These are phyloP conservation scores for Cyprinus carpio DNA, from an alignment of 2,113 vertebrate genomes.

Conservation along the genomic window DNA sequence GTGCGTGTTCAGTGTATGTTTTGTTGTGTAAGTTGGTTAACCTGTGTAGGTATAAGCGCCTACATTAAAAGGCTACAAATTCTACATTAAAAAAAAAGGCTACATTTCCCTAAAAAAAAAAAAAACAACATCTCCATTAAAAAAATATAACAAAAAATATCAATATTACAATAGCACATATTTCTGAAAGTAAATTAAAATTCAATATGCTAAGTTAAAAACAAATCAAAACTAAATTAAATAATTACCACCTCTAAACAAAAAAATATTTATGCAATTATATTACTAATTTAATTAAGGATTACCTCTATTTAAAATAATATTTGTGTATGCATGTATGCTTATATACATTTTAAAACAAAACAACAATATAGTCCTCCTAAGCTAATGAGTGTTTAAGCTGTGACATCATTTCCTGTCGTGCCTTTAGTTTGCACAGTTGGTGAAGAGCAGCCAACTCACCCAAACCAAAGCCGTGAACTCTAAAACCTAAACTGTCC, in stretches of 20 bases:
- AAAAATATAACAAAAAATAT: too few relatives aligned
- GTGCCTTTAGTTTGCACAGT: background rate
- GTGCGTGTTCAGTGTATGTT: background rate
- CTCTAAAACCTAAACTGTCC: background rate
- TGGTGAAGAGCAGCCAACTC: background rate
- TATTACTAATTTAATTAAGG: background rate
- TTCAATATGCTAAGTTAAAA: too few relatives aligned
- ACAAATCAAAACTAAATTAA: too few relatives aligned
- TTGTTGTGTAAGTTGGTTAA: slow-evolving; percentile 11
- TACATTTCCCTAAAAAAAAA: background rate
- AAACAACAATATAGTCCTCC: background rate
- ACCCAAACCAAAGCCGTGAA: background rate
- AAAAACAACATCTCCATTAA: too few relatives aligned
- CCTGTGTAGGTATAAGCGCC: background rate
- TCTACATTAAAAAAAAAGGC: too few relatives aligned
- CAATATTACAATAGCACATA: too few relatives aligned
- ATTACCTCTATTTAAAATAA: background rate
- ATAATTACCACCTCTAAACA: too few relatives aligned
- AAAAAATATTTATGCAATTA: too few relatives aligned
- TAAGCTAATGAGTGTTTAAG: background rate
- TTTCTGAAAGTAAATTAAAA: too few relatives aligned
- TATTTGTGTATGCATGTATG: background rate
- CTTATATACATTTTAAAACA: background rate
- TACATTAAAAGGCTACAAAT: too few relatives aligned
- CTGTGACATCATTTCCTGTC: background rate